A percentile compares a stretch with the other conserved stretches of the same genome.
These are phyloP conservation scores for Nyctibius bracteatus DNA, from an alignment of 2,113 vertebrate genomes.

Conservation along the genomic window DNA sequence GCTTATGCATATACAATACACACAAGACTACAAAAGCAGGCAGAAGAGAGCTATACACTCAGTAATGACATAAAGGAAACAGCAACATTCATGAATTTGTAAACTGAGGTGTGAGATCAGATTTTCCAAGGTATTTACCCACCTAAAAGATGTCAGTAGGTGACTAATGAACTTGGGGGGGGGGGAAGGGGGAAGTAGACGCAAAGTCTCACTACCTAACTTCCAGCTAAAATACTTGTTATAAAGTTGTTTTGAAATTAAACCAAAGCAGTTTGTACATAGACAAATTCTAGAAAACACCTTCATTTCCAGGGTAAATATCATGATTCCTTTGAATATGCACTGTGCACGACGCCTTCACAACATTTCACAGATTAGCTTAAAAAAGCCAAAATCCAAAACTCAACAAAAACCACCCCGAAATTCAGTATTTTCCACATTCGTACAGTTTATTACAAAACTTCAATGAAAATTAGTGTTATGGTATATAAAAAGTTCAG, in stretches of 20 bases:
- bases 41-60: neutral
- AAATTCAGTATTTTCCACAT: neutral
- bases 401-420: neutral
- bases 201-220: neutral
- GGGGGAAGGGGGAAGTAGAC: neutral
- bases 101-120: neutral
- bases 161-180: neutral
- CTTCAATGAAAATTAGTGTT: constrained; percentile 44
- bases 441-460: constrained; percentile 67
- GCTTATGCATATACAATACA: neutral
- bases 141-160: neutral
- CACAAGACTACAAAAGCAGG: neutral
- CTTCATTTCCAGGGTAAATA: neutral
- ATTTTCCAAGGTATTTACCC: neutral
- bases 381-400: neutral
- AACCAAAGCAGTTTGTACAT: neutral
- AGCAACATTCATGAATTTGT: neutral
- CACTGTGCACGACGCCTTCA: rapidly evolving
- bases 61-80: neutral
- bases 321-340: neutral
- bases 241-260: neutral
- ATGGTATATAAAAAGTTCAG: constrained; percentile 33
- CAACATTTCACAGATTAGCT: neutral
- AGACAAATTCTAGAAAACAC: neutral
- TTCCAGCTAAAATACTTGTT: neutral